Conservation (phyloP, 2,113 vertebrate genomes). For the Aplodontia rufa region DNA sequence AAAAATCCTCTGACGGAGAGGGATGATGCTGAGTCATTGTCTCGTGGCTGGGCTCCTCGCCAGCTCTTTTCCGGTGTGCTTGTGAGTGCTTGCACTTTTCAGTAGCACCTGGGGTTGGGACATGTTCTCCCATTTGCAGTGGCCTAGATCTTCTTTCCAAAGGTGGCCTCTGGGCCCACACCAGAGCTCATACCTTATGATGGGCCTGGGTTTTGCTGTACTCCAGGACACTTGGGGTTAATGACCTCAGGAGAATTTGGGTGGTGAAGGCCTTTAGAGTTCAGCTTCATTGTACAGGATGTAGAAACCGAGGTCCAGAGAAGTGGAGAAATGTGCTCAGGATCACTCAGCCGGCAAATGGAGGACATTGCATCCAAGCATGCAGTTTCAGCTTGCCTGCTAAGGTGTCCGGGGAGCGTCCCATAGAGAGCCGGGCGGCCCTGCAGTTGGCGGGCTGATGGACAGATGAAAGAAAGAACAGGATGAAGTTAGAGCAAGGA, state of each 20-base stretch:
- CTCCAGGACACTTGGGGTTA: background rate
- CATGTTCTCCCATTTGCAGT: background rate
- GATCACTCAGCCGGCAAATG: background rate
- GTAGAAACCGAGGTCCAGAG: background rate
- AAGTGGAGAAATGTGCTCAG: background rate
- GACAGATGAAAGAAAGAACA: background rate
- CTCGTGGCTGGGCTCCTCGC: background rate
- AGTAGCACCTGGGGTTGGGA: background rate
- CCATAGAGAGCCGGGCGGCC: accelerated
- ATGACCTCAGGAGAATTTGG: background rate
- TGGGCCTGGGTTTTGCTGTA: background rate
- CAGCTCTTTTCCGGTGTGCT: background rate
- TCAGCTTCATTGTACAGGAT: background rate
- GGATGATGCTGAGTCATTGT: background rate
- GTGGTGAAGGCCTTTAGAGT: background rate
- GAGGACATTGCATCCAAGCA: background rate
- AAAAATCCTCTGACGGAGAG: background rate
- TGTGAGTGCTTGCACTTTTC: background rate
- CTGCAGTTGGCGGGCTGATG: background rate
- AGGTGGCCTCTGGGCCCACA: accelerated
- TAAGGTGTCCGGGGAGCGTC: background rate
- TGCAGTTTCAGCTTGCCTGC: background rate
- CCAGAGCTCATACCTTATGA: background rate
- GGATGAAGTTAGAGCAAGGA: background rate
- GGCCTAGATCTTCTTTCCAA: background rate